phyloP scores from a whole-genome alignment of 2,888 invertebrate genomes.

The Caenorhabditis virilis region DNA sequence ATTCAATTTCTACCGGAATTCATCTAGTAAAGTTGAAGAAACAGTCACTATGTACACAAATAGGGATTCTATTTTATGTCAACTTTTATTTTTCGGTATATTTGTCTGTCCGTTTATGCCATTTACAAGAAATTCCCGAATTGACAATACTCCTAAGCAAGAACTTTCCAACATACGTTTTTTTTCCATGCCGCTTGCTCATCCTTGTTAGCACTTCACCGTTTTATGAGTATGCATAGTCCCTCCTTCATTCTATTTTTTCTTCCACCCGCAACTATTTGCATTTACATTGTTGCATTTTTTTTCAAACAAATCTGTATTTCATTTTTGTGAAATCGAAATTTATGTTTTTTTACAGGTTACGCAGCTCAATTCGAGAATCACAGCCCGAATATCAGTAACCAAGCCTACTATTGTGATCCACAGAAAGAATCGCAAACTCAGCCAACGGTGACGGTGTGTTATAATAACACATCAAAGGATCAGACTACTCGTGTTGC shows the following conservation, averaged over 20 bases:
- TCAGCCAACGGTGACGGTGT: neutral
- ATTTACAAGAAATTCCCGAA: too few relatives aligned
- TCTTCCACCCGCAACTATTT: too few relatives aligned
- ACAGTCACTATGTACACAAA: slow-evolving; percentile 4
- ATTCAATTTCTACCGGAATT: neutral
- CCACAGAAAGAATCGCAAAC: neutral
- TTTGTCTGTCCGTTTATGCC: too few relatives aligned
- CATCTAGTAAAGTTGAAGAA: too few relatives aligned
- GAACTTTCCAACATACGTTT: neutral
- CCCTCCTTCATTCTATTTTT: neutral
- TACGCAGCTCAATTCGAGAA: too few relatives aligned
- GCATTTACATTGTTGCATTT: slow-evolving; percentile 17
- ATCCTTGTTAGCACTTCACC: slow-evolving; percentile 32
- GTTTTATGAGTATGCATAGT: slow-evolving; percentile 37
- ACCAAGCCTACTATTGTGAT: too few relatives aligned
- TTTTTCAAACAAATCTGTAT: neutral
- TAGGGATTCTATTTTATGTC: neutral
- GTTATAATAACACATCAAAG: neutral
- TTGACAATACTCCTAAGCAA: too few relatives aligned
- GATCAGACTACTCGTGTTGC: neutral
- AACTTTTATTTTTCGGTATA: too few relatives aligned
- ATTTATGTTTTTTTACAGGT: neutral
- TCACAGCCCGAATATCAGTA: too few relatives aligned
- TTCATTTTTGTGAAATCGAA: slow-evolving; percentile 1
- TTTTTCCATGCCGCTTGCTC: slow-evolving; percentile 12